A percentile compares a stretch with the other conserved stretches of the same genome.
These are phyloP conservation scores for Lethrus apterus DNA, from an alignment of 1,140 invertebrate species.

Conservation along the genomic window DNA sequence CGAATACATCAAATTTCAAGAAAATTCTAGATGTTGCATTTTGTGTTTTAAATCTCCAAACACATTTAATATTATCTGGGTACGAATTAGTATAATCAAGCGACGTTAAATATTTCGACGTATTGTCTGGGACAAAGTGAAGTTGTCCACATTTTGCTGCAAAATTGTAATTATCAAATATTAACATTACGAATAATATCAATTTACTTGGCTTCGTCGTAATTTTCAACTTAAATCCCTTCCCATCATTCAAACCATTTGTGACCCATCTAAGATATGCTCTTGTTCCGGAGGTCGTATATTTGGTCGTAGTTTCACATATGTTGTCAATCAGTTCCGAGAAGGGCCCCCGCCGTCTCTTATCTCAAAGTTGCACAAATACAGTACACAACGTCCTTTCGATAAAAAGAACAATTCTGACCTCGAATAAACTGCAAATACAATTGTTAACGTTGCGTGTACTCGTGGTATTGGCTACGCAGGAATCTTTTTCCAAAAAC, in stretches of 20 bases:
- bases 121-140: constrained; percentile 37
- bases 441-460: constrained; percentile 43
- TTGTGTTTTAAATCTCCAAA: constrained; percentile 45
- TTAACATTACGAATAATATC: background rate
- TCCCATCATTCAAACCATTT: constrained; percentile 46
- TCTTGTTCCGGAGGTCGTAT: constrained; percentile 49
- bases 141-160: constrained; percentile 44
- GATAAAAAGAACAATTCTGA: too few relatives aligned
- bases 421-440: constrained; percentile 59
- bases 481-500: too few relatives aligned
- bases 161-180: constrained; percentile 19
- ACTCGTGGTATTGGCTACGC: too few relatives aligned
- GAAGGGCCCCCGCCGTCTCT: constrained; percentile 56
- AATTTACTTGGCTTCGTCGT: constrained; percentile 44
- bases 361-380: constrained; percentile 44
- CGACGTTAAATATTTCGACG: constrained; percentile 45
- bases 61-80: constrained; percentile 48
- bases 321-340: constrained; percentile 54
- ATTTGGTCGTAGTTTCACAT: constrained; percentile 53
- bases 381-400: too few relatives aligned
- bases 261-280: constrained; percentile 57
- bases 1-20: constrained; percentile 52
- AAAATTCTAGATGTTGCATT: constrained; percentile 38
- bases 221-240: constrained; percentile 53
- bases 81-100: constrained; percentile 55